Percentiles rank a stretch among this genome's conserved stretches.
phyloP scores from a whole-genome alignment of 1,140 invertebrate species.

The Macrocentrus cingulum region DNA sequence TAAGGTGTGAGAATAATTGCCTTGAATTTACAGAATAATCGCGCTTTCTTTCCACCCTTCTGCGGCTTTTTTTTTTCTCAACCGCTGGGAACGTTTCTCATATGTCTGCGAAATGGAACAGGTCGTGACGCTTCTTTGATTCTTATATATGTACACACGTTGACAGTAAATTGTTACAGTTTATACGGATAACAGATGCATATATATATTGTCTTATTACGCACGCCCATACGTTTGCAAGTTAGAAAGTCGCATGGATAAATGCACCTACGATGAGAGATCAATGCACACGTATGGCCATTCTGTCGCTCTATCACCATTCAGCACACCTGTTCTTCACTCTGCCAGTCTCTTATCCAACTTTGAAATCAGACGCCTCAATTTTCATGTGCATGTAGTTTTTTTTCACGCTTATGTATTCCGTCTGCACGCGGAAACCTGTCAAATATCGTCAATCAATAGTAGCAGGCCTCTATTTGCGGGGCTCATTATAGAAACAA shows the following conservation, averaged over 20 bases:
- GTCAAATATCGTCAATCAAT: not conserved
- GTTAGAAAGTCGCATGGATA: too few species aligned
- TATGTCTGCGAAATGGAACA: not conserved
- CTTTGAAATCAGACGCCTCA: conserved; percentile 14
- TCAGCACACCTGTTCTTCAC: conserved; percentile 18
- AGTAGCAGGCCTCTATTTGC: not conserved
- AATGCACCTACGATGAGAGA: too few species aligned
- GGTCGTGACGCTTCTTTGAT: not conserved
- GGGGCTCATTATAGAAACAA: conserved; percentile 19
- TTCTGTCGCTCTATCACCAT: too few species aligned
- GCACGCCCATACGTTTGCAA: too few species aligned
- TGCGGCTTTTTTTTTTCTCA: not conserved
- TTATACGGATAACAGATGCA: too few species aligned
- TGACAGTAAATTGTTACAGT: too few species aligned
- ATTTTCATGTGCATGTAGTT: conserved; percentile 11
- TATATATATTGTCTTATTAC: too few species aligned
- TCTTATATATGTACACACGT: not conserved
- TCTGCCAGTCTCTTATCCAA: conserved; percentile 18
- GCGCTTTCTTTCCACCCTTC: not conserved
- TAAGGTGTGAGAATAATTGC: not conserved
- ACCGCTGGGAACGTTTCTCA: not conserved
- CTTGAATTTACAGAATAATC: not conserved
- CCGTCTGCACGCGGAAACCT: conserved; percentile 14
- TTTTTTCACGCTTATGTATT: not conserved
- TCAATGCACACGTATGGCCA: too few species aligned